These are phyloP conservation scores for Fundulus diaphanus DNA, from an alignment of 2,797 vertebrate genomes.

Conservation along the genomic window DNA sequence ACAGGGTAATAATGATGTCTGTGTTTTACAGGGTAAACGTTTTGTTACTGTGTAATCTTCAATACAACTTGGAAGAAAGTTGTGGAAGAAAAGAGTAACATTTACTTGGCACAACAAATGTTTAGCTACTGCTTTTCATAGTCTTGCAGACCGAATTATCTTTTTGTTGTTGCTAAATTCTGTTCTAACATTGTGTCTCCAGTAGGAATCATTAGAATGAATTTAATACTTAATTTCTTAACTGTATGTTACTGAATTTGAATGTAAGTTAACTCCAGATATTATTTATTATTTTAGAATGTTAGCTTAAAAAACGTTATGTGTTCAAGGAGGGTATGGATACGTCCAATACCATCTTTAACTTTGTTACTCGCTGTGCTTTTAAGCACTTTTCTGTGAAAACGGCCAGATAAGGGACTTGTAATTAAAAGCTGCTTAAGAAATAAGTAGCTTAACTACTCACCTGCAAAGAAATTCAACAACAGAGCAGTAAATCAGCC, in stretches of 20 bases:
- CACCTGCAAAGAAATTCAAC: background rate
- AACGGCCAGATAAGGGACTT: background rate
- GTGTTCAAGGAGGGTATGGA: slow-evolving; percentile 18
- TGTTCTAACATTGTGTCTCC: slow-evolving; percentile 24
- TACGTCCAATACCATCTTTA: slow-evolving; percentile 15
- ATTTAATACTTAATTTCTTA: background rate
- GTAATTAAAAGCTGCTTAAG: background rate
- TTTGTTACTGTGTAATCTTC: slow-evolving; percentile 18
- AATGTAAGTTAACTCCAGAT: slow-evolving; percentile 16
- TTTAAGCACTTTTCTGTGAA: slow-evolving; percentile 9
- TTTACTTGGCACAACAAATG: slow-evolving; percentile 9
- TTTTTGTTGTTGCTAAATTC: slow-evolving; percentile 2
- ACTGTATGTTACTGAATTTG: slow-evolving; percentile 10
- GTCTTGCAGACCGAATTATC: slow-evolving; percentile 25
- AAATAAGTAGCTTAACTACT: background rate
- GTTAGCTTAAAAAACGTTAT: slow-evolving; percentile 6
- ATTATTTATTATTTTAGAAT: slow-evolving; percentile 43
- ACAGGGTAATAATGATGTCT: slow-evolving; percentile 42
- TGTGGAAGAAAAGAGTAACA: slow-evolving; percentile 10
- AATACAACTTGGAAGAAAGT: background rate
- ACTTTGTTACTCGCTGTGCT: slow-evolving; percentile 4
- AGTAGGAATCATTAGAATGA: slow-evolving; percentile 3
- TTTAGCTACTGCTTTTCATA: slow-evolving; percentile 40
- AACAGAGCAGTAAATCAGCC: background rate
- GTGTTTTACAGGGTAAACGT: slow-evolving; percentile 55